Evolutionary conservation across 2,797 vertebrate species (phyloP).

Genomic region (Synanceia verrucosa): DNA sequence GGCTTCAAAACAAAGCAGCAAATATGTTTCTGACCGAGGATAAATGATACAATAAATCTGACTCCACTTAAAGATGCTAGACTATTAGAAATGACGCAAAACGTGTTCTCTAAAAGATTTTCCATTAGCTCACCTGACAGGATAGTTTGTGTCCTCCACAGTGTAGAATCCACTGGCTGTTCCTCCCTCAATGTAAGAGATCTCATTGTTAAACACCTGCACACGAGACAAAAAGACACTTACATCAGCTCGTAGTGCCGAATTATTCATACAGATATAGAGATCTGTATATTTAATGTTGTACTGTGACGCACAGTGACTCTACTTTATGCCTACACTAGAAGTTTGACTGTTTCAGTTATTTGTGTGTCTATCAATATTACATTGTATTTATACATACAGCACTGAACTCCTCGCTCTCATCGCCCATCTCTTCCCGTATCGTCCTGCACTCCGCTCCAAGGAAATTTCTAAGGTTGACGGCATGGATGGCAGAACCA

Average conservation of each 20-base stretch:
- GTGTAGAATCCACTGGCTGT: conserved; percentile 96
- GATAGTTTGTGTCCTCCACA: conserved; percentile 90
- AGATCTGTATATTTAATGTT: background rate
- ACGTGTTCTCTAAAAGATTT: background rate
- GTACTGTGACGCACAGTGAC: background rate
- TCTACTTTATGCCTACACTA: background rate
- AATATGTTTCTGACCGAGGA: background rate
- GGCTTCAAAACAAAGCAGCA: background rate
- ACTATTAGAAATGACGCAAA: background rate
- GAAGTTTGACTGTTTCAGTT: background rate
- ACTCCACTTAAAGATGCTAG: background rate
- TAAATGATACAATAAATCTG: background rate
- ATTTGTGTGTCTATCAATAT: background rate
- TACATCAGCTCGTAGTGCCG: background rate
- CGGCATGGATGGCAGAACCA: conserved; percentile 93
- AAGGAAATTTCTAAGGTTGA: conserved; percentile 95
- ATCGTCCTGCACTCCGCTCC: conserved; percentile 93
- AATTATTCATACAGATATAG: background rate
- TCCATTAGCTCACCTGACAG: conserved; percentile 81
- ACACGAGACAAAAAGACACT: background rate
- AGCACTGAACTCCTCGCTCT: conserved; percentile 95
- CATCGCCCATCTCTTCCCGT: conserved; percentile 98
- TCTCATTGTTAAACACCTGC: conserved; percentile 94
- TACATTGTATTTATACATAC: conserved; percentile 70
- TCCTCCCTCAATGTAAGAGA: conserved; percentile 98